Conservation (phyloP, 2,888 invertebrate species). For the Magallana nippona region DNA sequence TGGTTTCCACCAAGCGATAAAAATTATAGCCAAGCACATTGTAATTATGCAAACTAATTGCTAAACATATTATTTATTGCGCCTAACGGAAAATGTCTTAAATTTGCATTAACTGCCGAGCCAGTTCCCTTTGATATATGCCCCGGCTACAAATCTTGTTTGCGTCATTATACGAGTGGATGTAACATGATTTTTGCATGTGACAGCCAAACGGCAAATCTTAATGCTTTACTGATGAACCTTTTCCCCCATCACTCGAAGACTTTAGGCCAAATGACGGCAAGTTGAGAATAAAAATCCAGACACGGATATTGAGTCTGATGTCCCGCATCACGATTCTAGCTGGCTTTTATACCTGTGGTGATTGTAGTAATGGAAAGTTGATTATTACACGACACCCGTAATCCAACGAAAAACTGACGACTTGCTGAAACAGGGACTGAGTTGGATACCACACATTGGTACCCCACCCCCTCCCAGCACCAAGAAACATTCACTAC, state of each 20-base stretch:
- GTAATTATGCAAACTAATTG: slow-evolving; percentile 30
- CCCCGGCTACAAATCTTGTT: not conserved
- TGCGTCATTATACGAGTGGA: not conserved
- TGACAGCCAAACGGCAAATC: not conserved
- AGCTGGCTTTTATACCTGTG: slow-evolving; percentile 1
- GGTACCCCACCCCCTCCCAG: too few species aligned
- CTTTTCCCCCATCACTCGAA: slow-evolving; percentile 7
- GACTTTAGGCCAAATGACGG: not conserved
- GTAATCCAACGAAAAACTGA: too few species aligned
- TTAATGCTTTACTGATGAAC: not conserved
- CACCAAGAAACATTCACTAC: too few species aligned
- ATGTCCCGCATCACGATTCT: not conserved
- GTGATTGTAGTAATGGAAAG: not conserved
- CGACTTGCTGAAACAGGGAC: too few species aligned
- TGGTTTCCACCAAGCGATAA: not conserved
- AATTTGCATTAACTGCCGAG: slow-evolving; percentile 9
- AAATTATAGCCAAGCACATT: slow-evolving; percentile 3
- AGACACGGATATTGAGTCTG: not conserved
- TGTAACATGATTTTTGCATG: not conserved
- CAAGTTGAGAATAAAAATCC: not conserved
- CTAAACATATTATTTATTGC: slow-evolving; percentile 27
- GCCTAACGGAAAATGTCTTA: slow-evolving; percentile 18
- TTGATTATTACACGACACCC: too few species aligned
- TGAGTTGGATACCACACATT: too few species aligned
- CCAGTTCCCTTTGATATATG: not conserved